phyloP scores from a whole-genome alignment of 2,113 vertebrate genomes.

The Lota lota region DNA sequence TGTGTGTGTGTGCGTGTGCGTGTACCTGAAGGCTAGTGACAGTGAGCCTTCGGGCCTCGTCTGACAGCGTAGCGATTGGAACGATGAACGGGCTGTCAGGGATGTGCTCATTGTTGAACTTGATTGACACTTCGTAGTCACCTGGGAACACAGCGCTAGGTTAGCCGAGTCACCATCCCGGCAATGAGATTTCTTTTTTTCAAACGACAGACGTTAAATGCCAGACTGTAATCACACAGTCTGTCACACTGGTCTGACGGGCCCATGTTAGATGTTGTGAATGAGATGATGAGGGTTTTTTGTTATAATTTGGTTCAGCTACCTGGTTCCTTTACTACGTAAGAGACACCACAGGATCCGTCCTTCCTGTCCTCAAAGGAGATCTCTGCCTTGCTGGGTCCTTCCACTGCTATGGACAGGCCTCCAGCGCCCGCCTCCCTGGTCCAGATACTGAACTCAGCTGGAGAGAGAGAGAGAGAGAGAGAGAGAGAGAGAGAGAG shows the following conservation, averaged over 20 bases:
- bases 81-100: conserved; percentile 97
- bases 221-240: background rate
- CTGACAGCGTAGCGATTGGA: conserved; percentile 88
- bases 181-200: too few species aligned
- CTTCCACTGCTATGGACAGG: conserved; percentile 89
- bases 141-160: conserved; percentile 60
- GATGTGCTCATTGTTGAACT: conserved; percentile 97
- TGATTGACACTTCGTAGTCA: conserved; percentile 97
- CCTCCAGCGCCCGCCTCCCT: conserved; percentile 90
- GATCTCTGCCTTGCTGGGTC: conserved; percentile 92
- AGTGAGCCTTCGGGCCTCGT: conserved; percentile 89
- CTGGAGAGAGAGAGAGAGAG: conserved; percentile 47
- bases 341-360: conserved; percentile 88
- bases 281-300: too few species aligned
- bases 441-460: conserved; percentile 94
- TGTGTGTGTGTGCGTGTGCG: background rate
- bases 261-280: too few species aligned
- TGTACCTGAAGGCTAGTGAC: conserved; percentile 90
- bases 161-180: too few species aligned
- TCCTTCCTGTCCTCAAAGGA: conserved; percentile 92
- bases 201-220: too few species aligned
- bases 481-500: background rate
- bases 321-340: conserved; percentile 91
- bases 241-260: too few species aligned
- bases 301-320: background rate